Evolutionary conservation across 2,797 vertebrate species (phyloP).

Genomic region (Sebastes kiyomatsui): DNA sequence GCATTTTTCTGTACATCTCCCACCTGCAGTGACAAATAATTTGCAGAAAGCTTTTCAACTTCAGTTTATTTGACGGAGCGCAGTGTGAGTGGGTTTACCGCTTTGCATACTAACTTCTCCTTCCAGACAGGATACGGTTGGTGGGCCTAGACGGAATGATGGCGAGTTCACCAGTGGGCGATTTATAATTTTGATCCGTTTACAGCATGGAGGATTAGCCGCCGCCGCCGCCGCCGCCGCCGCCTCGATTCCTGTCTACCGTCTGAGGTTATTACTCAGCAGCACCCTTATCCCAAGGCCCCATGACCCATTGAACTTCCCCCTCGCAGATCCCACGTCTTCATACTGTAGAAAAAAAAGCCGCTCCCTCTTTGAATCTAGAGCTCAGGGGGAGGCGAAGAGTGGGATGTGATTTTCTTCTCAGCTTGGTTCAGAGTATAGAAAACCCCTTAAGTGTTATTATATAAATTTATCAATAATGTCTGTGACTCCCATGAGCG

Average conservation of each 20-base stretch:
- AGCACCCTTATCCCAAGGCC: constrained; percentile 24
- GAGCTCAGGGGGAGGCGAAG: constrained; percentile 14
- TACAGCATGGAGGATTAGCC: constrained; percentile 42
- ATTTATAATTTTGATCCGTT: constrained; percentile 47
- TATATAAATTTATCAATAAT: not conserved
- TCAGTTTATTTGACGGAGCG: not conserved
- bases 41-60: constrained; percentile 16
- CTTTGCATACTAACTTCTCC: constrained; percentile 30
- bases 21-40: constrained; percentile 15
- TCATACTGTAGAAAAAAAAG: constrained; percentile 3
- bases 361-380: constrained; percentile 6
- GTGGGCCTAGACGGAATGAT: constrained; percentile 18
- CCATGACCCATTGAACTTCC: constrained; percentile 52
- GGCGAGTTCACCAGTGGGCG: constrained; percentile 24
- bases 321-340: constrained; percentile 10
- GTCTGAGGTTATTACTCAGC: constrained; percentile 43
- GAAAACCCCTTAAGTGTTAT: not conserved
- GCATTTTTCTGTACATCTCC: constrained; percentile 17
- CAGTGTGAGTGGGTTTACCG: constrained; percentile 15
- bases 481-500: not conserved
- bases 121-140: constrained; percentile 5
- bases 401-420: constrained; percentile 24
- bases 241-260: constrained; percentile 36
- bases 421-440: not conserved
- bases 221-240: constrained; percentile 7